A percentile compares a stretch with the other conserved stretches of the same genome.
phyloP scores from a whole-genome alignment of 2,888 invertebrate species.

The Leptogaster cylindrica region DNA sequence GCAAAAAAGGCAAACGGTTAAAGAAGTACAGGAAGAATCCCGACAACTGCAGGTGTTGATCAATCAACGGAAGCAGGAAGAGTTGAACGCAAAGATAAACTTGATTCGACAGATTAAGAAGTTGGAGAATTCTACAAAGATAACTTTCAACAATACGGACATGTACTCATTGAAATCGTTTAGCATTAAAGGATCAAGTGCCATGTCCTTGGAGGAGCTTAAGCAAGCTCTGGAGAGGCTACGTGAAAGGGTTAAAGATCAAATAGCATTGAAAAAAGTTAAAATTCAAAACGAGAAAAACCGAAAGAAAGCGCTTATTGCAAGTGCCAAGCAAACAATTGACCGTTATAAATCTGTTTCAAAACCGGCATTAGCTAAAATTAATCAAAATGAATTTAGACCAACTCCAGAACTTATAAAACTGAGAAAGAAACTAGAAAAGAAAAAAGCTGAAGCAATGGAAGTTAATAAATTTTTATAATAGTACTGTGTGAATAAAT shows the following conservation, averaged over 20 bases:
- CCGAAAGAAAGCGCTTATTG: conserved; percentile 30
- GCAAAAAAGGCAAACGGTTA: conserved; percentile 13
- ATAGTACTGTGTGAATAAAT: not conserved
- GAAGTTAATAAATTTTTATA: too few species aligned
- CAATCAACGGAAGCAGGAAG: conserved; percentile 18
- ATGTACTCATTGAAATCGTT: not conserved
- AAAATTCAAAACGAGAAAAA: conserved; percentile 38
- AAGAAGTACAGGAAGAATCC: conserved; percentile 35
- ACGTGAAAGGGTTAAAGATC: conserved; percentile 6
- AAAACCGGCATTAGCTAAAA: not conserved
- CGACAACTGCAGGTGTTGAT: not conserved
- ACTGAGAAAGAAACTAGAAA: conserved; percentile 36
- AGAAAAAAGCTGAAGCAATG: conserved; percentile 18
- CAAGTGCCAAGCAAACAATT: conserved; percentile 34
- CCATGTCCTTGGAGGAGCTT: conserved; percentile 34
- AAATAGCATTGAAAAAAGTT: conserved; percentile 11
- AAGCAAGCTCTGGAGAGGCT: conserved; percentile 22
- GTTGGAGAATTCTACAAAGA: conserved; percentile 37
- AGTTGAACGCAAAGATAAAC: conserved; percentile 41
- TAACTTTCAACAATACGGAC: not conserved
- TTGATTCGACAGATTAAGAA: conserved; percentile 44
- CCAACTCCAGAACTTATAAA: conserved; percentile 40
- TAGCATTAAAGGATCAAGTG: conserved; percentile 10
- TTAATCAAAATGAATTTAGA: conserved; percentile 19
- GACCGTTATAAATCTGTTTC: conserved; percentile 30